Evolutionary conservation across 2,797 vertebrate species (phyloP).

Genomic region (Threskiornis aethiopicus): DNA sequence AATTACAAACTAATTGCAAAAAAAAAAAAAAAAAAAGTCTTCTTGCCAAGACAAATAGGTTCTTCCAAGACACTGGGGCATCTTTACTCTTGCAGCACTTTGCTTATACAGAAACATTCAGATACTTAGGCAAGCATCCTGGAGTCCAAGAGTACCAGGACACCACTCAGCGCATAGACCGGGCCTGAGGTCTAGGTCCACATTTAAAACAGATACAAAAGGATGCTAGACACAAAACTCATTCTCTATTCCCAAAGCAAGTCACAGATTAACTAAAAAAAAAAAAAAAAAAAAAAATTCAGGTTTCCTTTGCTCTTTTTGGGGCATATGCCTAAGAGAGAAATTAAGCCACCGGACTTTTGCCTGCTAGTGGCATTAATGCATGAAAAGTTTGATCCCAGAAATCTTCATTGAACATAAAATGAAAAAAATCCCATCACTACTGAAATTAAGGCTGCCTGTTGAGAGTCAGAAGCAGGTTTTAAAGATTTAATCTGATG

Average conservation of each 20-base stretch:
- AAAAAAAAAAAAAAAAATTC: neutral
- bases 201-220: neutral
- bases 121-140: neutral
- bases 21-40: neutral
- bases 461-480: neutral
- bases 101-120: neutral
- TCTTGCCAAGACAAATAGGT: neutral
- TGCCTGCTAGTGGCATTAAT: neutral
- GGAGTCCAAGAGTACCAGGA: neutral
- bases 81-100: neutral
- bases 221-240: neutral
- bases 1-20: neutral
- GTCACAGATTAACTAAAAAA: neutral
- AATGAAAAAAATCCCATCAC: neutral
- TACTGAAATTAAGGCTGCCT: neutral
- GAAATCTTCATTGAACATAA: neutral
- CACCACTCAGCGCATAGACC: rapidly evolving
- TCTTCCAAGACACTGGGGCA: neutral
- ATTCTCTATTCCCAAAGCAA: neutral
- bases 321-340: neutral
- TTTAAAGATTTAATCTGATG: neutral
- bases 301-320: neutral
- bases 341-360: neutral
- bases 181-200: neutral
- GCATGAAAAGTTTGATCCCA: neutral